Percentiles rank a stretch among this genome's conserved stretches.
Conservation (phyloP, 2,888 invertebrate genomes). For the Drosophila parthenogenetica region DNA sequence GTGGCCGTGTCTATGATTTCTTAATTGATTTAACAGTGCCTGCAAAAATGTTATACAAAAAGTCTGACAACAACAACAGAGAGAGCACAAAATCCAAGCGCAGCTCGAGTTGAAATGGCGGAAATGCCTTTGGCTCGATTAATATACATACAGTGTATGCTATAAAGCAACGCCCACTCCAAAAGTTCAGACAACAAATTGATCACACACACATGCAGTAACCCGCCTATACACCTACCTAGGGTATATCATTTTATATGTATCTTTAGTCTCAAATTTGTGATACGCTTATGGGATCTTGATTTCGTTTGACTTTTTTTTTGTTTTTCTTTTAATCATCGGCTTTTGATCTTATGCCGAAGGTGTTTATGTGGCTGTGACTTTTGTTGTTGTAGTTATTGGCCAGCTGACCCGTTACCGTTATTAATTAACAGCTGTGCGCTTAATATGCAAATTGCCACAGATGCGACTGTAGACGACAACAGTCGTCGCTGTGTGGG, state of each 20-base stretch:
- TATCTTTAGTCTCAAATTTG: constrained; percentile 33
- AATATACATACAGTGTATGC: constrained; percentile 2
- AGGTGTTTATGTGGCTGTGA: constrained; percentile 32
- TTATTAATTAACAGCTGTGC: constrained; percentile 80
- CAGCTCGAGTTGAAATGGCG: constrained; percentile 38
- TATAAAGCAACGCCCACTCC: constrained; percentile 43
- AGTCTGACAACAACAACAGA: background rate
- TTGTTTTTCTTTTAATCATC: constrained; percentile 15
- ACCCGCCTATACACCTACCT: constrained; percentile 4
- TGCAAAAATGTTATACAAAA: constrained; percentile 32
- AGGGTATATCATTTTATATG: constrained; percentile 4
- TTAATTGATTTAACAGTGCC: constrained; percentile 70
- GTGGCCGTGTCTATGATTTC: constrained; percentile 70
- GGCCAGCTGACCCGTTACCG: constrained; percentile 72
- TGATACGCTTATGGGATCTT: constrained; percentile 27
- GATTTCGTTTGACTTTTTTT: constrained; percentile 9
- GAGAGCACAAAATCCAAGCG: constrained; percentile 21
- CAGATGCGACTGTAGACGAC: constrained; percentile 57
- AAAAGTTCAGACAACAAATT: constrained; percentile 41
- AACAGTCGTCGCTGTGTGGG: constrained; percentile 39
- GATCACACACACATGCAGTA: constrained; percentile 28
- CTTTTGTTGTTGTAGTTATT: constrained; percentile 26
- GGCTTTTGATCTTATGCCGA: constrained; percentile 68
- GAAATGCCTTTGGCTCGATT: constrained; percentile 56
- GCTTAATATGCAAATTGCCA: constrained; percentile 75